Base-by-base conservation (phyloP, 2,113 vertebrate genomes). In the Microtus oregoni region DNA sequence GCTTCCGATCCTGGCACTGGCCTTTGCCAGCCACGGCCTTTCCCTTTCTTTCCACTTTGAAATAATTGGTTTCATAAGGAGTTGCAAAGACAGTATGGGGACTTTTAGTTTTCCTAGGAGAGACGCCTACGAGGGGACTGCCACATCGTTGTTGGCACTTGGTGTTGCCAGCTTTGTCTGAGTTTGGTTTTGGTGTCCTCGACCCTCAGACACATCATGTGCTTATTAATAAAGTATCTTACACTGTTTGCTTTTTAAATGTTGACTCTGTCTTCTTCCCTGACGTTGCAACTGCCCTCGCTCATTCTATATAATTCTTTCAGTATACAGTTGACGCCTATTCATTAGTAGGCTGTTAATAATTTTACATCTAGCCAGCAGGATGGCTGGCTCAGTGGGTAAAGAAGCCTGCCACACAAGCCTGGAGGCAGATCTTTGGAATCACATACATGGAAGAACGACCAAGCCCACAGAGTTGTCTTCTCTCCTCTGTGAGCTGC, bases 181-280 rank as follows among this genome's bases (percentile, higher is more conserved):
- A n/a, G 89, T 65, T 86, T 61, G 38, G 77, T 41, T 93, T 97
- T 75, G 44, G 55, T 61, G n/a, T 75, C 93, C 65, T 88, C 13
- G 32, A 83, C 41, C 24, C 47, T 30, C 30, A 68, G 44, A 94
- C 70, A 63, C 12, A 24, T 77, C n/a, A 78, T 11, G 24, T 41
- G 68, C 52, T 44, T 76, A 32, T 94, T 91, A 86, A 68, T 30
- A 77, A 76, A 58, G 38, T 44, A 44, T 70, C 30, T 70, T 28
- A 26, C 86, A 13, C 0, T 35, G 55, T 79, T 63, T 68, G 1
- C 86, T 89, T 94, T 92, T 72, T 61, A 72, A 38, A 88, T 70
- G 52, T 0, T 61, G 26, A 88, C 55, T 32, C 17, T 61, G 28
- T 41, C 65, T 94, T 67, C 35, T 32, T 85, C 82, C 58, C 72